Conservation (phyloP, 2,888 invertebrate species). For the Ommatoiulus sabulosus region DNA sequence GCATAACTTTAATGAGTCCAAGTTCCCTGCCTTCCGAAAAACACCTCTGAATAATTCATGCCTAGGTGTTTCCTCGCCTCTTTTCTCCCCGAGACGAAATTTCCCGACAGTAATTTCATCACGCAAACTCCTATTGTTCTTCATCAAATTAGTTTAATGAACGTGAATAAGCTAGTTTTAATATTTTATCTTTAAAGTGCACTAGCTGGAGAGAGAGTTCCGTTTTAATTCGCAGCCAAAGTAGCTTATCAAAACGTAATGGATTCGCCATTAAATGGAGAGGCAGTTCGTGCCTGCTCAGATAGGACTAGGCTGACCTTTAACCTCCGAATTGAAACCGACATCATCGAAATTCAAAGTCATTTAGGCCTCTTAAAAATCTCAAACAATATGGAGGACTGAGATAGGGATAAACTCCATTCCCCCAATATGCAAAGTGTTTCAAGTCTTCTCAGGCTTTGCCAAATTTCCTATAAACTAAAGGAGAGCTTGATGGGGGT, state of each 20-base stretch:
- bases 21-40: slow-evolving; percentile 4
- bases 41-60: slow-evolving; percentile 43
- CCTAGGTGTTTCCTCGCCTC: slow-evolving; percentile 9
- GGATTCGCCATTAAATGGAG: not conserved
- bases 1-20: slow-evolving; percentile 43
- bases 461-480: too few relatives aligned
- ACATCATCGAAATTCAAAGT: slow-evolving; percentile 13
- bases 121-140: slow-evolving; percentile 31
- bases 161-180: slow-evolving; percentile 43
- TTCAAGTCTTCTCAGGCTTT: too few relatives aligned
- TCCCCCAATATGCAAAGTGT: not conserved
- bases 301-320: slow-evolving; percentile 6
- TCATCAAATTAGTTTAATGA: slow-evolving; percentile 40
- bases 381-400: not conserved
- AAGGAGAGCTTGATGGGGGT: too few relatives aligned
- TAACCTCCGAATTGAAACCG: not conserved
- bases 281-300: not conserved
- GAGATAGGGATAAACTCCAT: not conserved
- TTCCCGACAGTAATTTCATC: slow-evolving; percentile 29
- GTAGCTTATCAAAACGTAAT: slow-evolving; percentile 39
- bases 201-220: slow-evolving; percentile 5
- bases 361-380: not conserved
- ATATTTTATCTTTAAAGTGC: slow-evolving; percentile 43
- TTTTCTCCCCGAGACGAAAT: slow-evolving; percentile 5
- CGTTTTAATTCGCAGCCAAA: slow-evolving; percentile 43